Evolutionary conservation across 2,113 vertebrate species (phyloP), one percentile per base, ranked within the genome.

Genomic region (Neotoma lepida): DNA sequence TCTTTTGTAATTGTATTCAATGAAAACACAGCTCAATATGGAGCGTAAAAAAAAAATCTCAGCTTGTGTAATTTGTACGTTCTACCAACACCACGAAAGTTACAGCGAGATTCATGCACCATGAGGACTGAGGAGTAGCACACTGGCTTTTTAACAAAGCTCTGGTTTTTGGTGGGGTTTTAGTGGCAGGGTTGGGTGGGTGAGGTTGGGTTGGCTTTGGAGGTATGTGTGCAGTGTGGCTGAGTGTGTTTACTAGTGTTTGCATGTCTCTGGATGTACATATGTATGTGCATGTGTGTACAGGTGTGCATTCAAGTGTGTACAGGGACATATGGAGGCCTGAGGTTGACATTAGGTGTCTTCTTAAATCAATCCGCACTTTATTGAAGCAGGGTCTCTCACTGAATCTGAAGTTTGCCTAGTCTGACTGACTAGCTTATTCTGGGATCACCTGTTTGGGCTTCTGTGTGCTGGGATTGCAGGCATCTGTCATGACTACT

Each of bases 1-100:
- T 90, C 97, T 88, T 97, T 97, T 97, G 97, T 96, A 91, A 95
- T 91, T 90, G 95, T 89, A 92, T 88, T 95, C 97, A 96, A 58
- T 90, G 95, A 96, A 92, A 88, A 96, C 56, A 88, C 39, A 93
- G 89, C 92, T 94, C 94, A 81, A 76, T 94, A 54, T 68, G 77
- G 89, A 76, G 49, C 39, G 35, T 95, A 41, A 49, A 92, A 86
- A 86, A 66, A 93, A 74, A 93, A 30, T 4, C 9, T 56, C 90
- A 82, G 88, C 94, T 86, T 81, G 73, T 24, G 44, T 73, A 30
- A 51, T 64, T 35, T 74, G 24, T 15, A 15, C 9, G 10, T 30
- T 68, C 58, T n/a, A 15, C 70, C 28, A 80, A 35, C 10, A 35
- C 74, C 64, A 26, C 9, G 41, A 30, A 33, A 91, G 81, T 44